Percentiles rank a stretch among this genome's conserved stretches.
Evolutionary conservation across 2,888 invertebrate genomes (phyloP).

Genomic region (Copidosoma aretas): DNA sequence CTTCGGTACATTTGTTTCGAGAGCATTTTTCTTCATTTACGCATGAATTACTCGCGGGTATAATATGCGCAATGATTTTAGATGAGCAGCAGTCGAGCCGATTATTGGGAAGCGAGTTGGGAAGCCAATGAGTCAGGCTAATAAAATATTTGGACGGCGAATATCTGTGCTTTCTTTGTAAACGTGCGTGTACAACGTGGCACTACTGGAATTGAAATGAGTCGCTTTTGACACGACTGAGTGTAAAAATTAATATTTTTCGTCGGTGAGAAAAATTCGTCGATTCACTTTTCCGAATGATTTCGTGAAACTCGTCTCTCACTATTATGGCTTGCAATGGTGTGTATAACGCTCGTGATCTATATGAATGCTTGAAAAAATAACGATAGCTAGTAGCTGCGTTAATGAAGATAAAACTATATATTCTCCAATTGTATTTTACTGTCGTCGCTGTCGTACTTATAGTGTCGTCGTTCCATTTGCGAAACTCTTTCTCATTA

Average conservation of each 20-base stretch:
- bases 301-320: not conserved
- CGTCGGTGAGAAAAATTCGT: not conserved
- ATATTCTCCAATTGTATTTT: not conserved
- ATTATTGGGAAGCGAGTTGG: not conserved
- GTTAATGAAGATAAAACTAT: not conserved
- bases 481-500: not conserved
- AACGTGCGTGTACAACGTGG: not conserved
- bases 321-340: too few relatives aligned
- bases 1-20: not conserved
- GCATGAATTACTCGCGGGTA: not conserved
- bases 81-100: not conserved
- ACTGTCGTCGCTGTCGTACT: not conserved
- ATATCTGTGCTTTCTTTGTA: slow-evolving; percentile 2
- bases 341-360: not conserved
- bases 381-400: not conserved
- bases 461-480: not conserved
- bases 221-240: not conserved
- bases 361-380: too few relatives aligned
- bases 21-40: not conserved
- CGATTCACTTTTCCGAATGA: not conserved
- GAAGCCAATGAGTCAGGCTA: slow-evolving; percentile 7
- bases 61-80: not conserved
- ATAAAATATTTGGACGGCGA: slow-evolving; percentile 19
- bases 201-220: not conserved
- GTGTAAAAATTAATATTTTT: not conserved